Percentiles rank a stretch among this genome's conserved stretches.
These are phyloP conservation scores for Prionailurus viverrinus DNA, from an alignment of 2,113 vertebrate species.

Conservation along the genomic window DNA sequence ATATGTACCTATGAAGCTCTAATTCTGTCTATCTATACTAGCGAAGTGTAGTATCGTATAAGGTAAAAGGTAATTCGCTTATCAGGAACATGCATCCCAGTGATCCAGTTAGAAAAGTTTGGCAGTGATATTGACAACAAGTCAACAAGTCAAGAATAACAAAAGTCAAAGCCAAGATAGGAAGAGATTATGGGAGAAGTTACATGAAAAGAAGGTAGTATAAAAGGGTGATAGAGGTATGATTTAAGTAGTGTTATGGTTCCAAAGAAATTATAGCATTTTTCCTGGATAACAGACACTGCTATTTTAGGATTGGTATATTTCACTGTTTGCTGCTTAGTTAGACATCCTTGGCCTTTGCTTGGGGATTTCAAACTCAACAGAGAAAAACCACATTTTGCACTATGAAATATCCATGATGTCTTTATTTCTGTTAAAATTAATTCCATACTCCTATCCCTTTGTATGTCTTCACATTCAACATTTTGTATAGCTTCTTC, in stretches of 20 bases:
- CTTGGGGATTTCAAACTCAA: neutral
- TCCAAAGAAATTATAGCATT: neutral
- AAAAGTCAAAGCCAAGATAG: neutral
- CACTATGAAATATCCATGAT: neutral
- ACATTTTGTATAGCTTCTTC: neutral
- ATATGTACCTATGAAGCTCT: neutral
- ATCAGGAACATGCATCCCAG: neutral
- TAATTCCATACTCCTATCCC: neutral
- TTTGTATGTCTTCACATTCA: neutral
- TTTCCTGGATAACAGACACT: neutral
- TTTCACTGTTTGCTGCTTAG: neutral
- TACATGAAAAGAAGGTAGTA: neutral
- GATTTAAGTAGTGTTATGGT: neutral
- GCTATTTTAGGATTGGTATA: neutral
- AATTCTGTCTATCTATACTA: neutral
- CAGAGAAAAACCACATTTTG: neutral
- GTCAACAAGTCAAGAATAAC: neutral
- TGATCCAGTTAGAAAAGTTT: neutral
- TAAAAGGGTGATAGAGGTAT: neutral
- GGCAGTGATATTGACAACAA: neutral
- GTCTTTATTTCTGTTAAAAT: conserved; percentile 26
- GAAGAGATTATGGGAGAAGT: neutral
- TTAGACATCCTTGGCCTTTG: neutral
- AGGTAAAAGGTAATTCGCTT: neutral
- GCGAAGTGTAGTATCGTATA: neutral